Conservation (phyloP, 2,797 vertebrate species). For the Gadopsis marmoratus region DNA sequence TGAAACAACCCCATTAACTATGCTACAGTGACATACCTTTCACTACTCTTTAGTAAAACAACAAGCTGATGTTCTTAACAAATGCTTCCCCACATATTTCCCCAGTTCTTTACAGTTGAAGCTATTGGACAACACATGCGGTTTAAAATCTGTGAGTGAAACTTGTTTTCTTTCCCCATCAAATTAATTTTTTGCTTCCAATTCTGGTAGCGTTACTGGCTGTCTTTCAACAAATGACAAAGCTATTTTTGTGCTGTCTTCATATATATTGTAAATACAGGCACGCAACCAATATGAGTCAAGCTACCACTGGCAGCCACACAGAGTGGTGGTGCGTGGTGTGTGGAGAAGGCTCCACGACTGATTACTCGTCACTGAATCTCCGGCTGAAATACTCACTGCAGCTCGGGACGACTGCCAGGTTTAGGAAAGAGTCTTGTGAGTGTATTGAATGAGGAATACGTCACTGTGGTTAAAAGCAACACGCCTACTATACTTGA, state of each 20-base stretch:
- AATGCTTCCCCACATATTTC: constrained; percentile 4
- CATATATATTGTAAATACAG: constrained; percentile 26
- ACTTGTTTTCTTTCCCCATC: neutral
- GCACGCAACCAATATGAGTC: constrained; percentile 39
- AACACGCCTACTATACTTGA: constrained; percentile 34
- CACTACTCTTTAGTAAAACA: neutral
- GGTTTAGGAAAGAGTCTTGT: constrained; percentile 48
- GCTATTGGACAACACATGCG: neutral
- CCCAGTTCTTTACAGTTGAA: neutral
- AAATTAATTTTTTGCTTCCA: neutral
- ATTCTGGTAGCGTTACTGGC: neutral
- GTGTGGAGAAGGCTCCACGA: constrained; percentile 32
- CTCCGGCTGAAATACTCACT: constrained; percentile 51
- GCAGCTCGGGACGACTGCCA: constrained; percentile 54
- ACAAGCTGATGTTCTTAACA: neutral
- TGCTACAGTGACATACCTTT: neutral
- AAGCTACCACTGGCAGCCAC: constrained; percentile 31
- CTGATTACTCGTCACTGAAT: constrained; percentile 55
- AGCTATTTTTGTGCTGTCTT: constrained; percentile 16
- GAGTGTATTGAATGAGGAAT: constrained; percentile 35
- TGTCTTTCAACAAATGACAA: neutral
- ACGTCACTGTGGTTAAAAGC: constrained; percentile 49
- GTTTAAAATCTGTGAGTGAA: neutral
- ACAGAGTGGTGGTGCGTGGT: constrained; percentile 26
- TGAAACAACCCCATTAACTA: neutral